Evolutionary conservation across 2,113 vertebrate species (phyloP), one percentile per base, ranked within the genome.

Genomic region (Myotis lucifugus): DNA sequence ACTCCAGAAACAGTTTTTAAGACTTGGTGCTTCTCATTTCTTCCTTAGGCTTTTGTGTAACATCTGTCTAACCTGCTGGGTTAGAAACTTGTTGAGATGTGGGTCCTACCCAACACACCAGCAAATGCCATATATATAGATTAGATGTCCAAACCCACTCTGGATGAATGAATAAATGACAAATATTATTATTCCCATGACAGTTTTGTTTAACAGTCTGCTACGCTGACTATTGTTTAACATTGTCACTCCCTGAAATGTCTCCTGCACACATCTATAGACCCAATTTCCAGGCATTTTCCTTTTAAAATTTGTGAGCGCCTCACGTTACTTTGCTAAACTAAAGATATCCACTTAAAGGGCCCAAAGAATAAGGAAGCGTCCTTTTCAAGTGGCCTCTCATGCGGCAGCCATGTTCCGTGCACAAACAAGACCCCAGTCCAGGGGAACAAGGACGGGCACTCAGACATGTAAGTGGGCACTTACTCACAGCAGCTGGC

Each of bases 401-500:
- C 23, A 0, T 11, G 12, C 10, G 29, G 40, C 21, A 18, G 27
- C 79, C 81, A 81, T 40, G 61, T 64, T 69, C 50, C 46, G 66
- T 59, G 17, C 72, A 92, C 82, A 76, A 83, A 66, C 13, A 12
- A 40, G 46, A 48, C 73, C 66, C 76, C 6, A n/a, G 48, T 74
- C 40, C 25, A 42, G 46, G 34, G 37, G 34, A 89, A 91, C 64
- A 82, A 78, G 81, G 59, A 46, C 1, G 1, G 52, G 40, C 72
- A 86, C 95, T 95, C 87, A 72, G 74, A 76, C 0, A 4, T 52
- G 8, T 66, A 70, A 95, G 86, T 86, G 76, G 93, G 88, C 77
- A 93, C 73, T 82, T 69, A 67, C 87, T 70, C 86, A 8, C 79
- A 64, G 92, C 89, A 92, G 85, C 95, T 96, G 96, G 84, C 95